Conservation (phyloP, 2,113 vertebrate genomes). For the Pterocles burchelli region DNA sequence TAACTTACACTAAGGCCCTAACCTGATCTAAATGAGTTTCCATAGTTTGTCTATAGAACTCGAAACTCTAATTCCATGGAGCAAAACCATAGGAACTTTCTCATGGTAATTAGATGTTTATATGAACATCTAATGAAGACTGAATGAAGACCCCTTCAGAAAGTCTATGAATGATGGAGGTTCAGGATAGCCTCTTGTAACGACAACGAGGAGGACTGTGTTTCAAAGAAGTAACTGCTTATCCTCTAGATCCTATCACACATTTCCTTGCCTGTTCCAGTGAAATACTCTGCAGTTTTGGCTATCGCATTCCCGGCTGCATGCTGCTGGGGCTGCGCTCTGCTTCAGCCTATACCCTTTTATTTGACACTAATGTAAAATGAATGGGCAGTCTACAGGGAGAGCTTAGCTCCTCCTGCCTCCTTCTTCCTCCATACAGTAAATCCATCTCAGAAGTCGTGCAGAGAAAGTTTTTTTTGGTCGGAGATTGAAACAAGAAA, state of each 20-base stretch:
- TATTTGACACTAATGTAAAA: neutral
- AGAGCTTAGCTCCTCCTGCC: neutral
- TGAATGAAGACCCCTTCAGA: neutral
- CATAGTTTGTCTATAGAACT: neutral
- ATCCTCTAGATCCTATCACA: neutral
- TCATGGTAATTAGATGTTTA: neutral
- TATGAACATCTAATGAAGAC: no score
- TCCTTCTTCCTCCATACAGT: neutral
- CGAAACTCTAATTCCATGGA: neutral
- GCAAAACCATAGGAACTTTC: neutral
- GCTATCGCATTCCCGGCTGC: neutral
- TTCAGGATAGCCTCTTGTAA: neutral
- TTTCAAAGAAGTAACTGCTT: neutral
- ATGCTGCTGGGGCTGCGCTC: neutral
- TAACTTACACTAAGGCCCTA: neutral
- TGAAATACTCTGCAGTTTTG: neutral
- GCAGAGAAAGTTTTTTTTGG: neutral
- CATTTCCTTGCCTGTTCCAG: neutral
- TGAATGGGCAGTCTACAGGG: neutral
- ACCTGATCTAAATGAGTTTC: neutral
- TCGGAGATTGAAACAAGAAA: neutral
- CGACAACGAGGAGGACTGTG: neutral
- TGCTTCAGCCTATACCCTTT: neutral
- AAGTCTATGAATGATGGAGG: neutral
- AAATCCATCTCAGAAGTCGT: neutral